A percentile compares a stretch with the other conserved stretches of the same genome.
phyloP scores from a whole-genome alignment of 2,113 vertebrate genomes.

The Morone saxatilis region DNA sequence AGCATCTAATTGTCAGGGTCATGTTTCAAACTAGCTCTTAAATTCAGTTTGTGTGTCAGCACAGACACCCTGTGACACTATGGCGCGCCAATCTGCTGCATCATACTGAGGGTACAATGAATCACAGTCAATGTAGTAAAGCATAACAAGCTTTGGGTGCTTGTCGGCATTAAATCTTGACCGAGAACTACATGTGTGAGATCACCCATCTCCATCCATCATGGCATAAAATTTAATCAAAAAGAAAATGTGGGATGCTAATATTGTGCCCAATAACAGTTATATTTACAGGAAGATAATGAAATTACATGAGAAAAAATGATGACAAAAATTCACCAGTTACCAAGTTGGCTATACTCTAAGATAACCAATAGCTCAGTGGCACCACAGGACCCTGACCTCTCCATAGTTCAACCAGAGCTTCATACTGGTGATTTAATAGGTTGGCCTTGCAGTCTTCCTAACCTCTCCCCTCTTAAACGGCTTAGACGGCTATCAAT shows the following conservation, averaged over 20 bases:
- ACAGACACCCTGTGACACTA: not conserved
- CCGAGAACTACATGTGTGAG: not conserved
- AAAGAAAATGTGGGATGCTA: not conserved
- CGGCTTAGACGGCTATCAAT: not conserved
- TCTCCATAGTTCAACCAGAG: not conserved
- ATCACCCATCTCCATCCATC: not conserved
- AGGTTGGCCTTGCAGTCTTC: not conserved
- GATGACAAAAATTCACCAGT: not conserved
- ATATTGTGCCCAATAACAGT: not conserved
- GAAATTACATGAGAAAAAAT: not conserved
- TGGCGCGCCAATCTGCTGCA: not conserved
- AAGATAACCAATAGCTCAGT: constrained; percentile 32
- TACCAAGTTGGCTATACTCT: not conserved
- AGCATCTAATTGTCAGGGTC: constrained; percentile 1
- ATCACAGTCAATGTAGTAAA: not conserved
- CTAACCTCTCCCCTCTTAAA: constrained; percentile 24
- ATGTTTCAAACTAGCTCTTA: constrained; percentile 28
- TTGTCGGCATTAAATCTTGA: constrained; percentile 9
- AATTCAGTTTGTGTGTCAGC: constrained; percentile 27
- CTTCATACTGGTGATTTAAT: constrained; percentile 33
- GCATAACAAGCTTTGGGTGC: not conserved
- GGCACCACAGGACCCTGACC: constrained; percentile 12
- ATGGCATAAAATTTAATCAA: not conserved
- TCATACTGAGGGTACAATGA: constrained; percentile 3
- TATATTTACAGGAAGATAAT: not conserved